Conservation (phyloP, 2,113 vertebrate genomes). For the Struthio camelus region DNA sequence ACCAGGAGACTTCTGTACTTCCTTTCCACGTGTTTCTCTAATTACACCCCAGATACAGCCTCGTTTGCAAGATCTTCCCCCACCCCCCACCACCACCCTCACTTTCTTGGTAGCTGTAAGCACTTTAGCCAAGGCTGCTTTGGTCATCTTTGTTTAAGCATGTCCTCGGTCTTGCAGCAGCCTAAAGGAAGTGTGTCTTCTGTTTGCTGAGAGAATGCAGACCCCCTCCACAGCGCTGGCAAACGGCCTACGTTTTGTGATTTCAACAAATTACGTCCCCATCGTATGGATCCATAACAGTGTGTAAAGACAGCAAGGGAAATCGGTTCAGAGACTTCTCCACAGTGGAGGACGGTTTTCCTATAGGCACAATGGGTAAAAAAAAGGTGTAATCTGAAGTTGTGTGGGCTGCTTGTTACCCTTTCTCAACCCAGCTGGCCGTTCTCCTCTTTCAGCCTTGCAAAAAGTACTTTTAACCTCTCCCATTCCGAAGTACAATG, state of each 20-base stretch:
- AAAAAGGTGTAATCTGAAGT: not conserved
- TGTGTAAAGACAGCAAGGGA: rapidly evolving
- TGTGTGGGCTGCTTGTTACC: not conserved
- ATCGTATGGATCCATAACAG: rapidly evolving
- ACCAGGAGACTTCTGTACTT: not conserved
- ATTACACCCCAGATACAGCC: not conserved
- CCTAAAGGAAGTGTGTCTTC: not conserved
- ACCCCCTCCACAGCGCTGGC: rapidly evolving
- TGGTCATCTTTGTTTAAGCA: rapidly evolving
- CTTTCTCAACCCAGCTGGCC: rapidly evolving
- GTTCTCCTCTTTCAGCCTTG: rapidly evolving
- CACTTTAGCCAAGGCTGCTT: not conserved
- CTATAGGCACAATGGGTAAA: not conserved
- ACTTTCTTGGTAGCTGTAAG: not conserved
- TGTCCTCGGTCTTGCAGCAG: rapidly evolving
- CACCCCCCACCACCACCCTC: not conserved
- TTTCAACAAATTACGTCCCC: not conserved
- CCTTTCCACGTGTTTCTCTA: not conserved
- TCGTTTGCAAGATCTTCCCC: not conserved
- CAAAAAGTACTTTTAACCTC: rapidly evolving
- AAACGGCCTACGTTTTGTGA: rapidly evolving
- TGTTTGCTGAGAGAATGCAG: not conserved
- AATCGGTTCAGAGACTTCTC: not conserved
- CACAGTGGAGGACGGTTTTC: not conserved
- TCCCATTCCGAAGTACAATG: not conserved